These are phyloP conservation scores for Neodiprion virginianus DNA, from an alignment of 1,140 invertebrate genomes.

Conservation along the genomic window DNA sequence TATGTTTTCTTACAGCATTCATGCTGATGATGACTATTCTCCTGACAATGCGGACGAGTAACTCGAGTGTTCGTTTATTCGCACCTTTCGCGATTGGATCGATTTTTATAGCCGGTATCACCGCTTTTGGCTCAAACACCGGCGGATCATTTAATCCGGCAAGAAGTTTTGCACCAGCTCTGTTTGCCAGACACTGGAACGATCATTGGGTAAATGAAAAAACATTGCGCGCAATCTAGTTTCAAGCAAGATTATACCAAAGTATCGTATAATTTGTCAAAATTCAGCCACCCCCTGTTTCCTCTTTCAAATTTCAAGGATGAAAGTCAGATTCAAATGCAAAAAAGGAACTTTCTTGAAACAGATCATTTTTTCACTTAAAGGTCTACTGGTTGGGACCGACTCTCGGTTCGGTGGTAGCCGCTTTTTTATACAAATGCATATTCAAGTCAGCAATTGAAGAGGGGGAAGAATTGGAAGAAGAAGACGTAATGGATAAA, in stretches of 20 bases:
- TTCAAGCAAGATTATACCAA: no score
- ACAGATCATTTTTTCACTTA: not conserved
- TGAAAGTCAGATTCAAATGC: not conserved
- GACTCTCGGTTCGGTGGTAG: not conserved
- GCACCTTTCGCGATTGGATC: not conserved
- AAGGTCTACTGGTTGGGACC: not conserved
- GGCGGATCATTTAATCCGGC: not conserved
- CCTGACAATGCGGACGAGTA: not conserved
- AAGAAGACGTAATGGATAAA: not conserved
- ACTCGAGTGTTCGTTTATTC: not conserved
- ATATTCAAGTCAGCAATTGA: not conserved
- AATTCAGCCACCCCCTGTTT: no score
- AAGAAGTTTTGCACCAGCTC: not conserved
- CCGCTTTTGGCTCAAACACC: not conserved
- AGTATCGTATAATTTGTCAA: no score
- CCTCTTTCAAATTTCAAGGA: no score
- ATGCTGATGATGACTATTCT: not conserved
- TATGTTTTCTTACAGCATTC: not conserved
- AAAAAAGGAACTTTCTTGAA: not conserved
- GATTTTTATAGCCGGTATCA: not conserved
- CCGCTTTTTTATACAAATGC: not conserved
- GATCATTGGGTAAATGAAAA: not conserved
- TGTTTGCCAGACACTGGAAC: not conserved
- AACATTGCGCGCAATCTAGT: no score
- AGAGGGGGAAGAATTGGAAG: not conserved